These are phyloP conservation scores for Epizoanthus scotinus DNA, from an alignment of 92 coral and sea anemone species.

Conservation along the genomic window DNA sequence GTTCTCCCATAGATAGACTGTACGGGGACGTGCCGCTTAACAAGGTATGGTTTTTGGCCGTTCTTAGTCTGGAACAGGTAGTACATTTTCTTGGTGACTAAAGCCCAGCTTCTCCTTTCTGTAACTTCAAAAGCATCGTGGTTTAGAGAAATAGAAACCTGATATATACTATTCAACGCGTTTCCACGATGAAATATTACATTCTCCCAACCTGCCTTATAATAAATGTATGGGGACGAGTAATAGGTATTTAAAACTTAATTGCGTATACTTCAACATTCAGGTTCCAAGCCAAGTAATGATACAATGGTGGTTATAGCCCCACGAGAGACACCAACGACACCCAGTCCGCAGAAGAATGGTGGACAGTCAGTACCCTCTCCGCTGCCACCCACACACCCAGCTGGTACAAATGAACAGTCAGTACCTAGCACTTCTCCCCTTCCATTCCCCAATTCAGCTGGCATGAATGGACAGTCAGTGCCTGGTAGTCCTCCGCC, in stretches of 20 bases:
- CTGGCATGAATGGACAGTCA: conserved; percentile 15
- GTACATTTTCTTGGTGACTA: no score
- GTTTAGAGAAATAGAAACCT: no score
- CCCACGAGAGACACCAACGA: conserved; percentile 16
- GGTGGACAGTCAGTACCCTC: not conserved
- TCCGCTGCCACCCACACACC: conserved; percentile 2
- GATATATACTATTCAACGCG: not conserved
- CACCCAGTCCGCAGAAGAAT: conserved; percentile 13
- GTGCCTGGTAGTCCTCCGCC: not conserved
- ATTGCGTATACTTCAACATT: not conserved
- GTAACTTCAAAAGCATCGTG: no score
- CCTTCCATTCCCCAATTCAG: conserved; percentile 2
- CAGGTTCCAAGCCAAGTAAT: conserved; percentile 35
- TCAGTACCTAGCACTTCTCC: not conserved
- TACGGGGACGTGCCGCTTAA: no score
- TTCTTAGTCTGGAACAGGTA: no score
- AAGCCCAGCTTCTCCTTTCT: no score
- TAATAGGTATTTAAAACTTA: not conserved
- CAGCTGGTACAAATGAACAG: not conserved
- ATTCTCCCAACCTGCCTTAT: not conserved
- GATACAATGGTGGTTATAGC: conserved; percentile 41
- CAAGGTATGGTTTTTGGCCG: no score
- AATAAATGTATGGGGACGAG: not conserved
- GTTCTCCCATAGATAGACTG: no score
- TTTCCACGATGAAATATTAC: not conserved